Evolutionary conservation across 2,797 vertebrate genomes (phyloP).

Genomic region (Rhincodon typus): DNA sequence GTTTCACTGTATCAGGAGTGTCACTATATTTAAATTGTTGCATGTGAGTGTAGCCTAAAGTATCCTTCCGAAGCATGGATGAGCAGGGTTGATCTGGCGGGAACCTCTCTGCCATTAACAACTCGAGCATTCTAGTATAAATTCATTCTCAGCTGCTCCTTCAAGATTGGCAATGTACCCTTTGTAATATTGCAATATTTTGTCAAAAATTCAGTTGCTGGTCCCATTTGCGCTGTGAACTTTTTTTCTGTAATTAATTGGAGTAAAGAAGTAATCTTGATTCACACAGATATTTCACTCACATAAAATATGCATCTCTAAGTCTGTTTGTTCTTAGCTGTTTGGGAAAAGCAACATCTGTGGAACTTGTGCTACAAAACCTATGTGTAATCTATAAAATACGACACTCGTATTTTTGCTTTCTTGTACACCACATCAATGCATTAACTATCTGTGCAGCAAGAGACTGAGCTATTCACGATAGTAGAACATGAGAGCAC

Average conservation of each 20-base stretch:
- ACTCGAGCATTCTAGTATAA: neutral
- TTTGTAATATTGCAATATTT: neutral
- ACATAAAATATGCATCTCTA: neutral
- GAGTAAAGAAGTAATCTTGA: neutral
- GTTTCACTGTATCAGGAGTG: neutral
- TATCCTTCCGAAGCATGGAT: neutral
- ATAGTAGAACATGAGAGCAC: neutral
- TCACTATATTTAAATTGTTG: neutral
- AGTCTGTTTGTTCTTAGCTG: neutral
- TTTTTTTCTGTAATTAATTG: neutral
- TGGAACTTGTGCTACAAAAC: neutral
- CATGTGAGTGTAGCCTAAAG: neutral
- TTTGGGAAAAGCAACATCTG: neutral
- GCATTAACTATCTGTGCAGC: neutral
- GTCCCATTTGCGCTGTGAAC: neutral
- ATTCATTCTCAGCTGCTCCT: neutral
- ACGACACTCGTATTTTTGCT: neutral
- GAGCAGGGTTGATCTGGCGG: neutral
- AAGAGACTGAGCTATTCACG: neutral
- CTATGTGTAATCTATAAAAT: neutral
- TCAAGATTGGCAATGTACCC: neutral
- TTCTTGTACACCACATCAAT: too few relatives aligned
- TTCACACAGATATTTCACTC: neutral
- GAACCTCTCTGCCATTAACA: neutral
- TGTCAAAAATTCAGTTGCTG: neutral